Evolutionary conservation across 2,113 vertebrate species (phyloP).

Genomic region (Labeo rohita): DNA sequence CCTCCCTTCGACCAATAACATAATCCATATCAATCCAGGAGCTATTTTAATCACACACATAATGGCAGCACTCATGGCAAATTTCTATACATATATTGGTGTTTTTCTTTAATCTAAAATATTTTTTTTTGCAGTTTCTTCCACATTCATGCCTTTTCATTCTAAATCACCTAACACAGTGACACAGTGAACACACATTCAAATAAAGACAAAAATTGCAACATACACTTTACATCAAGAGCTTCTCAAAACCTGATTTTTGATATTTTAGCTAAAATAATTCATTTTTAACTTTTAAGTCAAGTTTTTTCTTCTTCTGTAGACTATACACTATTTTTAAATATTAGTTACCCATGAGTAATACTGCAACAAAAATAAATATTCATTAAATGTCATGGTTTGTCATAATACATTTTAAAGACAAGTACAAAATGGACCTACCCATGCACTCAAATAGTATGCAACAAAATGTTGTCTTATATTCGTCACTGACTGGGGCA

Average conservation of each 20-base stretch:
- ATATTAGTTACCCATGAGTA: slow-evolving; percentile 80
- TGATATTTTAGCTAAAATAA: slow-evolving; percentile 82
- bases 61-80: slow-evolving; percentile 49
- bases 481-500: not conserved
- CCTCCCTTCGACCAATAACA: slow-evolving; percentile 20
- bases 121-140: slow-evolving; percentile 48
- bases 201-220: slow-evolving; percentile 68
- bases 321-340: slow-evolving; percentile 78
- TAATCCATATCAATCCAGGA: slow-evolving; percentile 22
- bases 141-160: slow-evolving; percentile 62
- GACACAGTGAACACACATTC: slow-evolving; percentile 61
- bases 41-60: slow-evolving; percentile 36
- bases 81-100: not conserved
- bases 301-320: slow-evolving; percentile 65
- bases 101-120: slow-evolving; percentile 33
- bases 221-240: slow-evolving; percentile 78
- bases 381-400: slow-evolving; percentile 82
- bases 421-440: slow-evolving; percentile 38
- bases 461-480: not conserved
- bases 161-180: slow-evolving; percentile 48
- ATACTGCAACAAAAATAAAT: slow-evolving; percentile 90
- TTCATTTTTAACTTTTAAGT: slow-evolving; percentile 71
- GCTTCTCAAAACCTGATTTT: slow-evolving; percentile 77
- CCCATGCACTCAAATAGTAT: slow-evolving; percentile 40
- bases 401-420: slow-evolving; percentile 75